Conservation (phyloP, 2,888 invertebrate genomes). For the Pterostichus niger region DNA sequence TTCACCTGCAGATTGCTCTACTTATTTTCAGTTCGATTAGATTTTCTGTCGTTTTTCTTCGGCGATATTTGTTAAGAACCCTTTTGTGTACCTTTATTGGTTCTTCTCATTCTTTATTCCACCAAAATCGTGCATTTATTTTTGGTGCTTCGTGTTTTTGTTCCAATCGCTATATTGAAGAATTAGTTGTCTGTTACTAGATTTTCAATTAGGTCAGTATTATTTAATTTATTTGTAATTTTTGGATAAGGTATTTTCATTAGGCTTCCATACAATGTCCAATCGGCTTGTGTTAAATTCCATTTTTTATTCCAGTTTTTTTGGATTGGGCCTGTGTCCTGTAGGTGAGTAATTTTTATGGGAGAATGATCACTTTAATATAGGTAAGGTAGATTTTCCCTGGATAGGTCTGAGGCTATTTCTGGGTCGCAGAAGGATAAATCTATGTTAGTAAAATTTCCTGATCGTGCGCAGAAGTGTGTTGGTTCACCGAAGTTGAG, state of each 20-base stretch:
- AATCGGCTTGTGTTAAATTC: no score
- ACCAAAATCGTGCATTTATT: neutral
- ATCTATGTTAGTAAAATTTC: constrained; percentile 47
- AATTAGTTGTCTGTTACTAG: neutral
- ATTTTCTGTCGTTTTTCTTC: neutral
- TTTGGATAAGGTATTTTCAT: neutral
- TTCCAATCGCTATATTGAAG: no score
- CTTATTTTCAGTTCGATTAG: no score
- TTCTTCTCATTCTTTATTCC: neutral
- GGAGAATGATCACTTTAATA: constrained; percentile 38
- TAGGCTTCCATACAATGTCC: neutral
- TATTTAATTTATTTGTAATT: neutral
- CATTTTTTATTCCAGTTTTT: neutral
- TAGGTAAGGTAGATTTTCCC: constrained; percentile 28
- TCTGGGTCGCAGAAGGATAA: constrained; percentile 43
- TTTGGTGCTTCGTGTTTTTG: no score
- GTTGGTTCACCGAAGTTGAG: neutral
- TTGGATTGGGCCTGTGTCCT: neutral
- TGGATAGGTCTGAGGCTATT: neutral
- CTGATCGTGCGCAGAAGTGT: no score
- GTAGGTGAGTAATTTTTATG: constrained; percentile 14
- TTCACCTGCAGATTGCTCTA: no score
- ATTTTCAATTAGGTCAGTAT: neutral
- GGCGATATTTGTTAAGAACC: neutral
- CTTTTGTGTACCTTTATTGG: neutral